Evolutionary conservation across 2,888 invertebrate genomes (phyloP).

Genomic region (Xestia c-nigrum): DNA sequence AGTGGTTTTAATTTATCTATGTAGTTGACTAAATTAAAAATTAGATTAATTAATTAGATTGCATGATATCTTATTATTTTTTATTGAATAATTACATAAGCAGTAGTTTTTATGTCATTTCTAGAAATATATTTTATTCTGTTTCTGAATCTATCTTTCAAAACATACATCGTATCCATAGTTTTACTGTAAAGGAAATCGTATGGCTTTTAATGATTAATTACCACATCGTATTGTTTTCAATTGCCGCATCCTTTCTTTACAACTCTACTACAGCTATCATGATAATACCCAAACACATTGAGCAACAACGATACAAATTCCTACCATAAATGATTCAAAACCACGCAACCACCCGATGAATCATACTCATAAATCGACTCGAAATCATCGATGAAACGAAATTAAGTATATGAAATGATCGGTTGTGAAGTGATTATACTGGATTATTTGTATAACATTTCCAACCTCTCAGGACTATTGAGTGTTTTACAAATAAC

Average conservation of each 20-base stretch:
- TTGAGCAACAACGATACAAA: conserved; percentile 39
- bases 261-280: neutral
- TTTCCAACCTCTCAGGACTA: too few relatives aligned
- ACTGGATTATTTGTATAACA: too few relatives aligned
- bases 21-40: too few relatives aligned
- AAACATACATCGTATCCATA: neutral
- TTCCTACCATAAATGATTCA: conserved; percentile 38
- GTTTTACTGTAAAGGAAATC: neutral
- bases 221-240: neutral
- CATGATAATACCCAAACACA: conserved; percentile 16
- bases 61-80: too few relatives aligned
- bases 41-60: too few relatives aligned
- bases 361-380: conserved; percentile 43
- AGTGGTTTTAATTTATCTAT: too few relatives aligned
- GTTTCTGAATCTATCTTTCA: too few relatives aligned
- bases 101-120: too few relatives aligned
- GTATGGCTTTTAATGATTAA: neutral
- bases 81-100: too few relatives aligned
- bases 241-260: conserved; percentile 18
- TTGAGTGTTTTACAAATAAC: too few relatives aligned
- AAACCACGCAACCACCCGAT: conserved; percentile 29
- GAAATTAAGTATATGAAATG: neutral
- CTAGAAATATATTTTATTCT: too few relatives aligned
- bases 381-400: conserved; percentile 38
- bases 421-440: too few relatives aligned